These are phyloP conservation scores for Habropoda laboriosa DNA, from an alignment of 1,140 invertebrate species.

Conservation along the genomic window DNA sequence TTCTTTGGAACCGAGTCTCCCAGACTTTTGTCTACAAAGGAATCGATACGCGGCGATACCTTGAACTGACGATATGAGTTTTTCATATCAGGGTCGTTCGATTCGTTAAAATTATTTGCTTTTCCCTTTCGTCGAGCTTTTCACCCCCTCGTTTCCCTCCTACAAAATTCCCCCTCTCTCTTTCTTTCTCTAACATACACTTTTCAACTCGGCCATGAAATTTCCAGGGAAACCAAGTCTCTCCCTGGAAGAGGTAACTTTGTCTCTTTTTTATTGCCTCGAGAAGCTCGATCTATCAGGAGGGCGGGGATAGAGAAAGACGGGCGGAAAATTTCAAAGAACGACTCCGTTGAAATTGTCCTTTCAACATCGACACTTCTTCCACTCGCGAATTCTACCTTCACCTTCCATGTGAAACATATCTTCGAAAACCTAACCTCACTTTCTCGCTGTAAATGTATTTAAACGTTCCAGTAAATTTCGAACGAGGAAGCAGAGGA, in stretches of 20 bases:
- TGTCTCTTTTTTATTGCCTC: not conserved
- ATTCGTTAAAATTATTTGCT: conserved; percentile 45
- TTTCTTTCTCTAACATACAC: not conserved
- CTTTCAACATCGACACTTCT: not conserved
- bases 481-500: no score
- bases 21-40: conserved; percentile 47
- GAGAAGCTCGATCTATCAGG: no score
- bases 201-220: not conserved
- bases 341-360: not conserved
- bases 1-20: conserved; percentile 20
- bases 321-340: not conserved
- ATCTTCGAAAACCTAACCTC: not conserved
- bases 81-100: conserved; percentile 34
- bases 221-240: not conserved
- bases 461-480: not conserved
- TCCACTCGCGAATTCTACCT: no score
- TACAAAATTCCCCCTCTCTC: not conserved
- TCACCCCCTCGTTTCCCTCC: not conserved
- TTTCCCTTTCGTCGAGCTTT: not conserved
- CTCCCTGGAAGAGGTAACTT: not conserved
- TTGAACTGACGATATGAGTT: conserved; percentile 47
- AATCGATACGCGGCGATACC: conserved; percentile 45
- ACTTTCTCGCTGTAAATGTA: not conserved
- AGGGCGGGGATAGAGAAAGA: no score
- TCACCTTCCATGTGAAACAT: not conserved